phyloP scores from a whole-genome alignment of 2,113 vertebrate genomes.

The Corythornis cristatus region DNA sequence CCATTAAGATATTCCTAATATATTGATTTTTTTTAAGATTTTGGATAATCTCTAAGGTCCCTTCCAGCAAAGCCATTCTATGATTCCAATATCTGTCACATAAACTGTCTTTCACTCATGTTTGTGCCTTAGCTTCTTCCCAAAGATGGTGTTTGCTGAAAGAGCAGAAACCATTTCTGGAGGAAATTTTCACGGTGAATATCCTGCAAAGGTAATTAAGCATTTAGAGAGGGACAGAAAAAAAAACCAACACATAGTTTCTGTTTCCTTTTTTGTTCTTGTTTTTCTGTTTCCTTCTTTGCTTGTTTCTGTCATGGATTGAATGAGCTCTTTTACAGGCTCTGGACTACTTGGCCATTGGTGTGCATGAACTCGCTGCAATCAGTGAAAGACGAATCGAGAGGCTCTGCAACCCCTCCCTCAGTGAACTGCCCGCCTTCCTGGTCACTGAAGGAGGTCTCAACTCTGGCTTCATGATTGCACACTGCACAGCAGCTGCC shows the following conservation, averaged over 20 bases:
- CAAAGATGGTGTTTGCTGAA: constrained; percentile 96
- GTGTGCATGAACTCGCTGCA: constrained; percentile 92
- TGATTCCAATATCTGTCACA: neutral
- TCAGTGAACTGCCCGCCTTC: constrained; percentile 95
- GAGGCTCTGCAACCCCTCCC: constrained; percentile 93
- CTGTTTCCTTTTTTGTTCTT: neutral
- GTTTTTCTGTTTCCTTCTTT: neutral
- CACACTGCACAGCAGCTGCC: constrained; percentile 95
- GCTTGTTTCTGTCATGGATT: neutral
- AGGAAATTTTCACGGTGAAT: constrained; percentile 98
- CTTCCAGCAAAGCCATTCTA: no score
- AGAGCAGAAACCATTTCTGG: constrained; percentile 97
- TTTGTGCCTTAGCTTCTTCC: constrained; percentile 67
- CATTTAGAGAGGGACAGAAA: neutral
- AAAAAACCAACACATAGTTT: neutral
- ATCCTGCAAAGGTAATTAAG: constrained; percentile 86
- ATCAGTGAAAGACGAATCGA: constrained; percentile 97
- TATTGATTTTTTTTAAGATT: no score
- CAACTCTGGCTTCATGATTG: constrained; percentile 99
- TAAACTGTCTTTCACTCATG: neutral
- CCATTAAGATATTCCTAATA: neutral
- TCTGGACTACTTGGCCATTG: constrained; percentile 90
- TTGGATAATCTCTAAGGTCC: no score
- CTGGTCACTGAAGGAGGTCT: constrained; percentile 96
- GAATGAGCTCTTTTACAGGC: constrained; percentile 74